These are phyloP conservation scores for Galaxea fascicularis DNA, from an alignment of 92 coral and sea anemone genomes.

Conservation along the genomic window DNA sequence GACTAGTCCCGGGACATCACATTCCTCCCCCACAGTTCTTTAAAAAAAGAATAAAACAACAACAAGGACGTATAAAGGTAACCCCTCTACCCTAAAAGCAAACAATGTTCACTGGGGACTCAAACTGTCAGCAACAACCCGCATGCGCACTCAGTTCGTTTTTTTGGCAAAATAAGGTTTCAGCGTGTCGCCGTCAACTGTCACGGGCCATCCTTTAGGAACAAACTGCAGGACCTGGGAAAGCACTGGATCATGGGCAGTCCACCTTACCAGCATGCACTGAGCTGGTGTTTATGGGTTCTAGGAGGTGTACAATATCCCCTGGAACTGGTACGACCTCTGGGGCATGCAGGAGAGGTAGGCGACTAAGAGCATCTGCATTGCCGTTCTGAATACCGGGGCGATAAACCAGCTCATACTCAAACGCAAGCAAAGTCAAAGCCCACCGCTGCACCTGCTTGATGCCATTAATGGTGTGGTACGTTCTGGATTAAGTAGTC, in stretches of 20 bases:
- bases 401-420: constrained; percentile 30
- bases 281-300: not conserved
- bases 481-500: constrained; percentile 29
- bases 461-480: constrained; percentile 20
- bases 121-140: not conserved
- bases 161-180: not conserved
- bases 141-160: constrained; percentile 19
- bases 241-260: no score
- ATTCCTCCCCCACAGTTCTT: no score
- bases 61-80: no score
- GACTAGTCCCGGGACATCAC: no score
- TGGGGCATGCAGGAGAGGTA: not conserved
- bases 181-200: not conserved
- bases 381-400: not conserved
- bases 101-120: no score
- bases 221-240: constrained; percentile 7
- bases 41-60: no score
- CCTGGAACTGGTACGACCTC: not conserved
- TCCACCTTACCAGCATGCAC: constrained; percentile 4
- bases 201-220: not conserved
- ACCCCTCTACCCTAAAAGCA: no score
- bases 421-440: constrained; percentile 31
- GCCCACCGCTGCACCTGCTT: constrained; percentile 46
- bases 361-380: constrained; percentile 14
- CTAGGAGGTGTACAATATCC: not conserved